A percentile compares a stretch with the other conserved stretches of the same genome.
phyloP scores from a whole-genome alignment of 2,797 vertebrate species.

The Microchirus variegatus region DNA sequence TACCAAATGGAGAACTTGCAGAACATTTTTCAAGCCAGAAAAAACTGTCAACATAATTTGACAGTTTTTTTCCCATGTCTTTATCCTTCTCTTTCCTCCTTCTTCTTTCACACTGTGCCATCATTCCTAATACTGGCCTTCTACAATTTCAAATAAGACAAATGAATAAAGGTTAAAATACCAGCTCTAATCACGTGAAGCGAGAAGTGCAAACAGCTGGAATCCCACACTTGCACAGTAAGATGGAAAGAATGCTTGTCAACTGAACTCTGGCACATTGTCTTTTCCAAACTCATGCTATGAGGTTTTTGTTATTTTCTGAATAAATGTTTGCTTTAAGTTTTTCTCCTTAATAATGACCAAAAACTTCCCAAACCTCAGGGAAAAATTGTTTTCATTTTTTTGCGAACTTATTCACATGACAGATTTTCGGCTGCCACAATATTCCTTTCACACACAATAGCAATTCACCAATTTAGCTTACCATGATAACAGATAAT shows the following conservation, averaged over 20 bases:
- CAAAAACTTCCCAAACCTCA: conserved; percentile 13
- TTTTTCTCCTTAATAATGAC: conserved; percentile 28
- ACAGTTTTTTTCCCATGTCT: too few species aligned
- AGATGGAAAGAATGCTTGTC: conserved; percentile 45
- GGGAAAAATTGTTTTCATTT: conserved; percentile 27
- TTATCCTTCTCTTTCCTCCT: not conserved
- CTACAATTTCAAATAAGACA: conserved; percentile 33
- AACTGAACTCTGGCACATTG: not conserved
- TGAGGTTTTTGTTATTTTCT: conserved; percentile 11
- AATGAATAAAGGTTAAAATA: conserved; percentile 34
- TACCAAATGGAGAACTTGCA: too few species aligned
- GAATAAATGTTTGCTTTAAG: conserved; percentile 44
- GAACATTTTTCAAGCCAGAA: too few species aligned
- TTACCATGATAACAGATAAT: too few species aligned
- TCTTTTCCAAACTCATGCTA: conserved; percentile 11
- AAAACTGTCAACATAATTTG: too few species aligned
- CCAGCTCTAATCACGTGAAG: conserved; percentile 19
- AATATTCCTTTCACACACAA: not conserved
- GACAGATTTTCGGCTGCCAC: not conserved
- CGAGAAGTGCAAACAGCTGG: conserved; percentile 32
- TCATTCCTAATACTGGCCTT: conserved; percentile 21
- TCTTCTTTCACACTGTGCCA: conserved; percentile 12
- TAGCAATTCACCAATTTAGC: too few species aligned
- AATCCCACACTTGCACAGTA: conserved; percentile 34
- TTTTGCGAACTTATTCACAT: conserved; percentile 1